Conservation (phyloP, 2,113 vertebrate genomes). For the Camelus dromedarius region DNA sequence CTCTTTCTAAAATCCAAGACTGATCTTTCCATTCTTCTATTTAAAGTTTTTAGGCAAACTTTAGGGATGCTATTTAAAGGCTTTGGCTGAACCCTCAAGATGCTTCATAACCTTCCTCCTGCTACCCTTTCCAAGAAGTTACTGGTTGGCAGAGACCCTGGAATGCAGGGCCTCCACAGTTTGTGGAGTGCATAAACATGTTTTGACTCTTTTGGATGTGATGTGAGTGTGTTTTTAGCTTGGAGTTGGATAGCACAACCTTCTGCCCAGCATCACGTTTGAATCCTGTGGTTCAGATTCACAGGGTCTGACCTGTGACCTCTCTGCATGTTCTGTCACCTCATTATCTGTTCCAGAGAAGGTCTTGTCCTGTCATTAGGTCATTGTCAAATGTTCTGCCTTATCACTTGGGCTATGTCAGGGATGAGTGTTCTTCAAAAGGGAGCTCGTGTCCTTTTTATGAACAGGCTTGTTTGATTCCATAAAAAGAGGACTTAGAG, state of each 20-base stretch:
- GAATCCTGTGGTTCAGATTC: neutral
- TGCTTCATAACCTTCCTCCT: neutral
- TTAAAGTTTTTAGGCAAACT: neutral
- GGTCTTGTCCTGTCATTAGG: neutral
- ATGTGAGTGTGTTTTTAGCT: neutral
- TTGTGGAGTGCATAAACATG: neutral
- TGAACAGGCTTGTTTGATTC: conserved; percentile 44
- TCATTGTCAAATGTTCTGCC: conserved; percentile 44
- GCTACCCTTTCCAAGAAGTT: neutral
- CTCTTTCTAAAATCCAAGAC: neutral
- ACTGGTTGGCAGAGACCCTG: neutral
- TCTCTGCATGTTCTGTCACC: neutral
- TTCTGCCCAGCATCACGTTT: neutral
- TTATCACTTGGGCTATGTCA: conserved; percentile 1
- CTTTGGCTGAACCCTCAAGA: neutral
- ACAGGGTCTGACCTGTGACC: neutral
- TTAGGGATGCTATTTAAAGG: conserved; percentile 9
- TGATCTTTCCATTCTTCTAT: neutral
- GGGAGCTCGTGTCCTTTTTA: conserved; percentile 40
- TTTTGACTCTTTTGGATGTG: neutral
- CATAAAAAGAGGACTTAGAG: conserved; percentile 45
- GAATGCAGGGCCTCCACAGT: neutral
- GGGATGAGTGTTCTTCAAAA: neutral
- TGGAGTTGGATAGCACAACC: neutral
- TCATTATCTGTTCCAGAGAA: conserved; percentile 39